Evolutionary conservation across 2,888 invertebrate genomes (phyloP).

Genomic region (Leptinotarsa haldemani): DNA sequence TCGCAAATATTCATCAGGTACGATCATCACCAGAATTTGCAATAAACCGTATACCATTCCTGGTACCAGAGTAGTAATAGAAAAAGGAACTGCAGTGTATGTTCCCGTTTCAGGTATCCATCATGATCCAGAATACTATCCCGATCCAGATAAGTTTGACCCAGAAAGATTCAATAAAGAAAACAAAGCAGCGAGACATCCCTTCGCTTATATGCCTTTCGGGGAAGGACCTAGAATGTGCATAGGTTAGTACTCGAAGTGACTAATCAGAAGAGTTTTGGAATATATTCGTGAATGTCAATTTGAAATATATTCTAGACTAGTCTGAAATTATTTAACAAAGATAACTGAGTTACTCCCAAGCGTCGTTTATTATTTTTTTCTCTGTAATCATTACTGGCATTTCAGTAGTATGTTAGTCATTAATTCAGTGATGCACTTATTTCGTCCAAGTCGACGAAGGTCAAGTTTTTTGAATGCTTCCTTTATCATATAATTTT

Average conservation of each 20-base stretch:
- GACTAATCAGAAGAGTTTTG: no score
- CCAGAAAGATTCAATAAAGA: constrained; percentile 72
- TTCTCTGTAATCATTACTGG: no score
- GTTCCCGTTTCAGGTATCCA: constrained; percentile 36
- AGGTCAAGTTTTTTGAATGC: no score
- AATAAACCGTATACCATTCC: constrained; percentile 46
- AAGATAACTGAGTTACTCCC: no score
- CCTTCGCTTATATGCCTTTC: constrained; percentile 61
- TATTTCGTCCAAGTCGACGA: no score
- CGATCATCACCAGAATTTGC: constrained; percentile 44
- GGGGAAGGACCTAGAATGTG: constrained; percentile 72
- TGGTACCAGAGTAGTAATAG: constrained; percentile 37
- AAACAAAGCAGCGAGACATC: constrained; percentile 61
- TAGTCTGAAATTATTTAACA: no score
- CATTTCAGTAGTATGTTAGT: no score
- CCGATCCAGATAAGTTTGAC: constrained; percentile 72
- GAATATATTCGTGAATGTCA: no score
- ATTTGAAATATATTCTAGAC: no score
- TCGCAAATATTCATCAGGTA: constrained; percentile 45
- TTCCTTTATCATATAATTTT: constrained; percentile 22
- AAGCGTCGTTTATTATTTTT: no score
- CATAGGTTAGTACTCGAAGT: constrained; percentile 60
- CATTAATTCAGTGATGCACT: no score
- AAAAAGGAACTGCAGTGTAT: constrained; percentile 36
- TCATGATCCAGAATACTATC: constrained; percentile 54